Evolutionary conservation across 30 jellyfish, hydroid and myxozoan species (phyloP).

Genomic region (Hydractinia echinata): DNA sequence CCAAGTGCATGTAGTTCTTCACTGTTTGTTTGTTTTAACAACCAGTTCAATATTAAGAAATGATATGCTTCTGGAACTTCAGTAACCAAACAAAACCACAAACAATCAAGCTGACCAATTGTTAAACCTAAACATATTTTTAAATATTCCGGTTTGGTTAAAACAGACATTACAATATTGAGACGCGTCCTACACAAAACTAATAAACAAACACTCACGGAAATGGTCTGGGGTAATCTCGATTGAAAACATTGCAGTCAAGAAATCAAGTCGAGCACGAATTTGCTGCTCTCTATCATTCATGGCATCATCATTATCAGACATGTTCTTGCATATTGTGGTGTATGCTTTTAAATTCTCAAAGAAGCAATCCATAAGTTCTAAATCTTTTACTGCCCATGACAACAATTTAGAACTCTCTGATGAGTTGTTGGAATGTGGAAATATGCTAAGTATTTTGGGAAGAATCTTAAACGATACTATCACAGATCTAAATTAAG

Average conservation of each 20-base stretch:
- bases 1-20: conserved; percentile 97
- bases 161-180: no score
- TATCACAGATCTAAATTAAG: conserved; percentile 62
- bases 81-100: conserved; percentile 88
- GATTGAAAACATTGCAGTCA: conserved; percentile 73
- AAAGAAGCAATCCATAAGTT: conserved; percentile 81
- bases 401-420: conserved; percentile 67
- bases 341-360: conserved; percentile 61
- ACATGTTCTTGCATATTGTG: conserved; percentile 39
- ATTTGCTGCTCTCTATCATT: conserved; percentile 62
- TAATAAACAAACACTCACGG: conserved; percentile 44
- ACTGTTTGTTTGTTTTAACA: conserved; percentile 82
- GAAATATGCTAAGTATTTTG: conserved; percentile 74
- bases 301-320: conserved; percentile 23
- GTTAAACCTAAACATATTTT: conserved; percentile 54
- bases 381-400: conserved; percentile 91
- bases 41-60: conserved; percentile 72
- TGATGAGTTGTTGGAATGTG: conserved; percentile 61
- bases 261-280: conserved; percentile 85
- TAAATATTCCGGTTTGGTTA: not conserved
- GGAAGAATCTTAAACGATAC: conserved; percentile 87
- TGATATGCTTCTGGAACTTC: conserved; percentile 65
- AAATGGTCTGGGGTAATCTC: conserved; percentile 95
- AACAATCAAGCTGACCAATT: conserved; percentile 76
- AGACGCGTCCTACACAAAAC: no score